Conservation (phyloP, 2,888 invertebrate species). For the Aquatica leii region DNA sequence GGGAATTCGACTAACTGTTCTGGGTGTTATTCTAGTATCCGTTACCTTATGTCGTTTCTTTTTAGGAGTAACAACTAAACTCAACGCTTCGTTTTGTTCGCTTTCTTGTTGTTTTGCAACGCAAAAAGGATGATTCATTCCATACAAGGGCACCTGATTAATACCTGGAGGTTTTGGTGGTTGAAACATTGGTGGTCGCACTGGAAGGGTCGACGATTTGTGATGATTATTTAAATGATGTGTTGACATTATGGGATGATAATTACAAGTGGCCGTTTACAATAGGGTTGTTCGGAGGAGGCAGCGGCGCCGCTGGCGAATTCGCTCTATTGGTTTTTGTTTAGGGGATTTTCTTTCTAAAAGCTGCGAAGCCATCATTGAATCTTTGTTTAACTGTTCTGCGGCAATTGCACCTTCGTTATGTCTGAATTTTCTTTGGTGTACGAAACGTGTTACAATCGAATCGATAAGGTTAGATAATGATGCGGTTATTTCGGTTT, state of each 20-base stretch:
- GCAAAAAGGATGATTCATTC: conserved; percentile 66
- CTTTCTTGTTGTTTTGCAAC: conserved; percentile 72
- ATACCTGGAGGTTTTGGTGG: conserved; percentile 78
- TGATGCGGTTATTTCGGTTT: conserved; percentile 87
- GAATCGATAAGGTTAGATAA: conserved; percentile 87
- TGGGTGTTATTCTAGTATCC: conserved; percentile 89
- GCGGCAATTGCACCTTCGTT: conserved; percentile 82
- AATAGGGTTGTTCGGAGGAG: conserved; percentile 63
- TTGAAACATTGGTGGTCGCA: conserved; percentile 83
- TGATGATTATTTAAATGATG: conserved; percentile 53
- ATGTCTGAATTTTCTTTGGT: conserved; percentile 82
- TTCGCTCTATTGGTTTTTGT: conserved; percentile 77
- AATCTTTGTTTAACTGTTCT: conserved; percentile 86
- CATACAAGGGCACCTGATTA: conserved; percentile 70
- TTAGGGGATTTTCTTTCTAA: conserved; percentile 87
- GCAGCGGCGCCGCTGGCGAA: conserved; percentile 61
- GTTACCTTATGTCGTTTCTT: conserved; percentile 98
- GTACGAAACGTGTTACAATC: conserved; percentile 84
- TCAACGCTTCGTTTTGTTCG: conserved; percentile 93
- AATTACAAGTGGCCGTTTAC: conserved; percentile 60
- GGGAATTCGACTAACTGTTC: conserved; percentile 86
- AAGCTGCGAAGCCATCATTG: conserved; percentile 81
- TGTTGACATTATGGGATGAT: conserved; percentile 65
- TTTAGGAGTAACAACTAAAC: conserved; percentile 93
- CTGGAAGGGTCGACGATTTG: conserved; percentile 65